Percentiles rank a stretch among this genome's conserved stretches.
Evolutionary conservation across 2,888 invertebrate species (phyloP).

Genomic region (Tridacna crocea): DNA sequence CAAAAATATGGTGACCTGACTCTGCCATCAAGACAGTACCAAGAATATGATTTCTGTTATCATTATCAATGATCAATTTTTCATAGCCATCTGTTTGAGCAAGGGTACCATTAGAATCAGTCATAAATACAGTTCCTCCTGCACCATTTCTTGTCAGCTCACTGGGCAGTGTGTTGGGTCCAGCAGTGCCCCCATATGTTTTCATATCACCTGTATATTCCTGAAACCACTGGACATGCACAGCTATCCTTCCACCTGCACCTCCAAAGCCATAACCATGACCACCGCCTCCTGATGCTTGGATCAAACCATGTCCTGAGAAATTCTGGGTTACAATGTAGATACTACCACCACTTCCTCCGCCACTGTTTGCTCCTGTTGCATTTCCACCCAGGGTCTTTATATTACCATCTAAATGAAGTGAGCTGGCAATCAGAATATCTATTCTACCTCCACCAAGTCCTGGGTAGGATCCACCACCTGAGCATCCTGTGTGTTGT

Average conservation of each 20-base stretch:
- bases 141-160: conserved; percentile 67
- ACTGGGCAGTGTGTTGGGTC: conserved; percentile 20
- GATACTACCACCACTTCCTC: conserved; percentile 76
- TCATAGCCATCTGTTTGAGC: conserved; percentile 63
- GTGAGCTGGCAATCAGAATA: conserved; percentile 59
- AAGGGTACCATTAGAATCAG: conserved; percentile 60
- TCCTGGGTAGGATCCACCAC: conserved; percentile 68
- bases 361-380: conserved; percentile 63
- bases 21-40: conserved; percentile 71
- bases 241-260: conserved; percentile 72
- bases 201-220: conserved; percentile 69
- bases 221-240: conserved; percentile 67
- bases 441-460: conserved; percentile 69
- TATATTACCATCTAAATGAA: conserved; percentile 74
- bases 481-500: conserved; percentile 67
- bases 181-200: conserved; percentile 69
- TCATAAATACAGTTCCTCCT: conserved; percentile 69
- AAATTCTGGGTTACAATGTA: conserved; percentile 68
- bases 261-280: conserved; percentile 67
- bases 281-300: conserved; percentile 69
- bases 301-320: conserved; percentile 73
- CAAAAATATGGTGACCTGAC: conserved; percentile 51
- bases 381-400: conserved; percentile 65
- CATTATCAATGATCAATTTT: conserved; percentile 71
- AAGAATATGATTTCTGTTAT: conserved; percentile 70